phyloP scores from a whole-genome alignment of 1,140 invertebrate species.

The Drosophila ogumai region DNA sequence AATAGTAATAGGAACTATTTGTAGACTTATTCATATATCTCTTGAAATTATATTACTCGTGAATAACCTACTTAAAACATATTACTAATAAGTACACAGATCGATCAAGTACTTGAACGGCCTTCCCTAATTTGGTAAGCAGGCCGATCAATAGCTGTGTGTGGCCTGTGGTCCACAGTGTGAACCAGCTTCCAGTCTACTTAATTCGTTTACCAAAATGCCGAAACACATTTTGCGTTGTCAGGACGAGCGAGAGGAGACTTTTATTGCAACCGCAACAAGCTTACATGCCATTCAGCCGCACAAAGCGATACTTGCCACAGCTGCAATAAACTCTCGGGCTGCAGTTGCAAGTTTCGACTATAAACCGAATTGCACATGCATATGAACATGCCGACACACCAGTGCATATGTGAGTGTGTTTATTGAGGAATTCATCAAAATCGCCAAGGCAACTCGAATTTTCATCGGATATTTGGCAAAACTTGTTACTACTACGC shows the following conservation, averaged over 20 bases:
- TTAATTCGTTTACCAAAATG: constrained; percentile 36
- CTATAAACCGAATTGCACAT: constrained; percentile 31
- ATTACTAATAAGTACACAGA: background rate
- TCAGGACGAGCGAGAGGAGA: constrained; percentile 28
- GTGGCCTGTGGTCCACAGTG: constrained; percentile 14
- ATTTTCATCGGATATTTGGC: constrained; percentile 70
- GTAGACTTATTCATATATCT: no score
- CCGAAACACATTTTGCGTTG: constrained; percentile 33
- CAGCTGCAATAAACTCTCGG: constrained; percentile 59
- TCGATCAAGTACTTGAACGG: background rate
- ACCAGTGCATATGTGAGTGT: constrained; percentile 3
- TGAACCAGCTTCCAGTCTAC: constrained; percentile 26
- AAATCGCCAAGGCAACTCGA: constrained; percentile 75
- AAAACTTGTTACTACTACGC: constrained; percentile 51
- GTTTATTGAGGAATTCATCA: constrained; percentile 75
- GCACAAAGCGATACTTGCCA: constrained; percentile 32
- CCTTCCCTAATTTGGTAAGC: constrained; percentile 8
- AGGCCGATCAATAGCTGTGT: constrained; percentile 3
- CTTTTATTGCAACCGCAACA: constrained; percentile 66
- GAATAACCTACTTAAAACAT: background rate
- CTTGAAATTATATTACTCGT: background rate
- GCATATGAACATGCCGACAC: constrained; percentile 14
- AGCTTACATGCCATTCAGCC: constrained; percentile 65
- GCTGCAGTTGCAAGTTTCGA: constrained; percentile 54
- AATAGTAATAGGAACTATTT: no score